Evolutionary conservation across 2,113 vertebrate genomes (phyloP).

Genomic region (Poeciliopsis retropinna): DNA sequence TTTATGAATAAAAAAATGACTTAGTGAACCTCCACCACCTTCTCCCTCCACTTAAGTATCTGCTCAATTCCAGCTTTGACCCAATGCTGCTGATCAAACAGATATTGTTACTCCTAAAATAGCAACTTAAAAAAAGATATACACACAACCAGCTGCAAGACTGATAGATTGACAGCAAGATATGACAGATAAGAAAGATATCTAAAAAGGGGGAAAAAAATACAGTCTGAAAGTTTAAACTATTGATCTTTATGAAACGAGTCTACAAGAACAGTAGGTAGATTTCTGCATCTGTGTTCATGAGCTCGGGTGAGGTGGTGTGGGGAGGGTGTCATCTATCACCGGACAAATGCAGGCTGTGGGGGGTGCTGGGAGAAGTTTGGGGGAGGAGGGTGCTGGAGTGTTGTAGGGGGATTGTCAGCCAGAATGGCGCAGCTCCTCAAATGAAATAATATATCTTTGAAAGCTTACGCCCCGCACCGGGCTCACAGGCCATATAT

Average conservation of each 20-base stretch:
- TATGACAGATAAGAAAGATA: neutral
- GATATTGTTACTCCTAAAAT: constrained; percentile 86
- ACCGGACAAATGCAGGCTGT: constrained; percentile 90
- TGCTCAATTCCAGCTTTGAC: constrained; percentile 53
- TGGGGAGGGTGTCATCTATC: constrained; percentile 92
- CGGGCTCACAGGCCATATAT: constrained; percentile 96
- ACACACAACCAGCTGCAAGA: constrained; percentile 74
- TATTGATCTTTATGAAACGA: neutral
- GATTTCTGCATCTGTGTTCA: constrained; percentile 36
- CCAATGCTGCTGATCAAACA: constrained; percentile 81
- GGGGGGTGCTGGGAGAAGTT: constrained; percentile 61
- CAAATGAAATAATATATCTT: constrained; percentile 99
- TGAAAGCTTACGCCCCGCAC: constrained; percentile 98
- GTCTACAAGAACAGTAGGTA: constrained; percentile 46
- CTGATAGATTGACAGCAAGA: constrained; percentile 53
- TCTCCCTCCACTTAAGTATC: constrained; percentile 20
- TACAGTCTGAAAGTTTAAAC: constrained; percentile 1
- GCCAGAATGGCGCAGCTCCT: constrained; percentile 93
- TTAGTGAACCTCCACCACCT: constrained; percentile 73
- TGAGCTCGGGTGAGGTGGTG: constrained; percentile 40
- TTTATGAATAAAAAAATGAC: constrained; percentile 86
- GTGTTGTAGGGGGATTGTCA: constrained; percentile 64
- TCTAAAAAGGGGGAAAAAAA: constrained; percentile 8
- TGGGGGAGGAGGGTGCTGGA: constrained; percentile 17
- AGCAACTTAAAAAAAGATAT: constrained; percentile 80